phyloP scores from a whole-genome alignment of 2,113 vertebrate genomes.

The Camelus bactrianus region DNA sequence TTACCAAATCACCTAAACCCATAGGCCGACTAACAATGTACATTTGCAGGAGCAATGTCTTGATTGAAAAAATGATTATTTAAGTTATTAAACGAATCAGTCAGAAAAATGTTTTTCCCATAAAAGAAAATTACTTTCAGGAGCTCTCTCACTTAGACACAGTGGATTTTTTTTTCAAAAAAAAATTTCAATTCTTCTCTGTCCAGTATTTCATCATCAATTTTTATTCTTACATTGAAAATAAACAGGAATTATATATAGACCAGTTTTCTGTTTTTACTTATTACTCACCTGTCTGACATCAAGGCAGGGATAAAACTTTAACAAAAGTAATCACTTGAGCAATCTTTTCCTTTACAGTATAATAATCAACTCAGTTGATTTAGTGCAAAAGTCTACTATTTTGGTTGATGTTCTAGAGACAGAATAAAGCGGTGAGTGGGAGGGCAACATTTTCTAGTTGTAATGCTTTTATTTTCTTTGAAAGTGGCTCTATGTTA shows the following conservation, averaged over 20 bases:
- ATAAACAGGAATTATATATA: neutral
- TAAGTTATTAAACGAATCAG: neutral
- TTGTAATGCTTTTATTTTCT: neutral
- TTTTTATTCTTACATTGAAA: neutral
- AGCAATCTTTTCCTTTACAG: neutral
- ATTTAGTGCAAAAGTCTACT: neutral
- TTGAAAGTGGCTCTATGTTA: neutral
- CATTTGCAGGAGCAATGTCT: neutral
- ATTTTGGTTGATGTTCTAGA: neutral
- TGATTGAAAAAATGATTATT: slow-evolving; percentile 56
- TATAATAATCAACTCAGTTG: neutral
- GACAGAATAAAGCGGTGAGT: neutral
- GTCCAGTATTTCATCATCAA: neutral
- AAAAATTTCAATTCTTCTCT: neutral
- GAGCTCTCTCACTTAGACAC: neutral
- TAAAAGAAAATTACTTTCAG: neutral
- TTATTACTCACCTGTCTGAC: neutral
- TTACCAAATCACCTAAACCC: neutral
- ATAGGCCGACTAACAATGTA: slow-evolving; percentile 1
- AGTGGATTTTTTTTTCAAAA: neutral
- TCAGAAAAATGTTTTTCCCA: neutral
- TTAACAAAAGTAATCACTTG: neutral
- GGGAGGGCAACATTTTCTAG: neutral
- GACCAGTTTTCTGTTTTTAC: neutral
- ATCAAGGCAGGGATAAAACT: neutral